These are phyloP conservation scores for Rhingia rostrata DNA, from an alignment of 2,888 invertebrate genomes.

Conservation along the genomic window DNA sequence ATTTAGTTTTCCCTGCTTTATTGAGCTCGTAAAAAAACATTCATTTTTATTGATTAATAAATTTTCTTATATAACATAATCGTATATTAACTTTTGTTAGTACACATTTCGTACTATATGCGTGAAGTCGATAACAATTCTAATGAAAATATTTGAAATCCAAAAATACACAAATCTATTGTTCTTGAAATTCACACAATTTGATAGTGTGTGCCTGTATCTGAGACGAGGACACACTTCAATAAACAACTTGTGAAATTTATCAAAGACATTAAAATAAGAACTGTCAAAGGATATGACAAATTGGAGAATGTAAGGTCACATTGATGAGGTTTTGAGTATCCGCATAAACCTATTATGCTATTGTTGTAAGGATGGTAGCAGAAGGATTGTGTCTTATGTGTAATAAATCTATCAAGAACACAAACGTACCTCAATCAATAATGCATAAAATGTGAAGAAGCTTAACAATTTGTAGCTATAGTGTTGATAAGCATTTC, in stretches of 20 bases:
- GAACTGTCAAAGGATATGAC: neutral
- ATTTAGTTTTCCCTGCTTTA: conserved; percentile 61
- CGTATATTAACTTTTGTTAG: conserved; percentile 17
- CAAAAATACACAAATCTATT: conserved; percentile 18
- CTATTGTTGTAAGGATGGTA: neutral
- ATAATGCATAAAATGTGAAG: no score
- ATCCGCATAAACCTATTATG: neutral
- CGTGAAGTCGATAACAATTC: neutral
- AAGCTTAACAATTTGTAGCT: no score
- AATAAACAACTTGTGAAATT: neutral
- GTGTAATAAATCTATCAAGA: no score
- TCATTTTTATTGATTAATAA: conserved; percentile 65
- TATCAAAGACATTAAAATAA: neutral
- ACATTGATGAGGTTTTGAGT: neutral
- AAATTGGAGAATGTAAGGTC: neutral
- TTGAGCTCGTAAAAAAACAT: conserved; percentile 56
- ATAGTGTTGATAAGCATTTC: no score
- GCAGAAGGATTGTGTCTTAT: neutral
- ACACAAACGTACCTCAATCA: no score
- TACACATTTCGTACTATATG: neutral
- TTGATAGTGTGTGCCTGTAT: neutral
- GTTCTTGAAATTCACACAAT: neutral
- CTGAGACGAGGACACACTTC: neutral
- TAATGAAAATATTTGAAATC: conserved; percentile 27
- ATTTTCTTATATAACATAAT: conserved; percentile 50